phyloP scores from a whole-genome alignment of 2,797 vertebrate genomes.

The Orestias chungarensis region DNA sequence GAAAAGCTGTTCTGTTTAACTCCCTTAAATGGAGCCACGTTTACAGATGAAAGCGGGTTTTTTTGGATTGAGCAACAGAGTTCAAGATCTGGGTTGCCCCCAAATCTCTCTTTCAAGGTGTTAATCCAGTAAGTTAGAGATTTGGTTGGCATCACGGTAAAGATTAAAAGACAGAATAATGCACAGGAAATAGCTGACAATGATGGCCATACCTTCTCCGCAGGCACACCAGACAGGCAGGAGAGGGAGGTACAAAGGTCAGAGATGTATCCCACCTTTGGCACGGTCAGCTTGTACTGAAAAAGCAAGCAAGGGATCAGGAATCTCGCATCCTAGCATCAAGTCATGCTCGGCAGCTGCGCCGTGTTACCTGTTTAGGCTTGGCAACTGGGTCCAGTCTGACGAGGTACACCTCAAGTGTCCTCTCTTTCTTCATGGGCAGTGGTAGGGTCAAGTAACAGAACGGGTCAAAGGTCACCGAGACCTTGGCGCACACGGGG shows the following conservation, averaged over 20 bases:
- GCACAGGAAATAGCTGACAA: not conserved
- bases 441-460: slow-evolving; percentile 98
- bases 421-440: slow-evolving; percentile 97
- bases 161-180: too few relatives aligned
- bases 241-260: slow-evolving; percentile 94
- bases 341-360: not conserved
- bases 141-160: too few relatives aligned
- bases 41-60: too few relatives aligned
- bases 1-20: too few relatives aligned
- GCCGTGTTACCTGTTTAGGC: slow-evolving; percentile 88
- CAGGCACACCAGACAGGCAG: slow-evolving; percentile 86
- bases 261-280: slow-evolving; percentile 96
- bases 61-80: not conserved
- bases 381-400: slow-evolving; percentile 92
- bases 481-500: slow-evolving; percentile 94
- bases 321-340: not conserved
- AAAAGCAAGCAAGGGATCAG: slow-evolving; percentile 25
- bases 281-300: slow-evolving; percentile 97
- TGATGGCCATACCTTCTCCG: slow-evolving; percentile 88
- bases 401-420: slow-evolving; percentile 94
- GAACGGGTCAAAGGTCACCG: slow-evolving; percentile 98
- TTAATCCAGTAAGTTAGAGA: too few relatives aligned
- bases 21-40: too few relatives aligned
- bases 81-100: too few relatives aligned
- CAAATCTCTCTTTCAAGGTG: too few relatives aligned